A percentile compares a stretch with the other conserved stretches of the same genome.
These are phyloP conservation scores for Neomicropteryx cornuta DNA, from an alignment of 1,140 invertebrate species.

Conservation along the genomic window DNA sequence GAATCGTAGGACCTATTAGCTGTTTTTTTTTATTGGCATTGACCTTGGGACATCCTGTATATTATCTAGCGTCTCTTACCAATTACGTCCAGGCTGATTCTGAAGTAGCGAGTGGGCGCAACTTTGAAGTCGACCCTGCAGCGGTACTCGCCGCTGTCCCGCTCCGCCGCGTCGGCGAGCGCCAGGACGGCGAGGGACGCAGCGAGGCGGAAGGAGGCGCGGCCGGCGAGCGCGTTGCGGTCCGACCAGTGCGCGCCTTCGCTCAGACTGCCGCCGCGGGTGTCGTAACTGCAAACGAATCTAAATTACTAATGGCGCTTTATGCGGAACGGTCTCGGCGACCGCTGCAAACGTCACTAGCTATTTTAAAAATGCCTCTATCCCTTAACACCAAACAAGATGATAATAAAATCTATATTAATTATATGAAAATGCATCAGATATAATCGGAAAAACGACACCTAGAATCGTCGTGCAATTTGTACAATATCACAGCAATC, in stretches of 20 bases:
- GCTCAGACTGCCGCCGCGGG: slow-evolving; percentile 40
- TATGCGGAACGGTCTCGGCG: no score
- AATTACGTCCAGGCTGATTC: slow-evolving; percentile 67
- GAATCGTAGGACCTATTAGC: no score
- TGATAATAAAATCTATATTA: no score
- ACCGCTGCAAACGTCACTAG: no score
- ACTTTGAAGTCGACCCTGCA: slow-evolving; percentile 72
- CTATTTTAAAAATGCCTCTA: no score
- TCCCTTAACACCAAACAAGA: no score
- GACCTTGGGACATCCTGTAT: no score
- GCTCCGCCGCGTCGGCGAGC: slow-evolving; percentile 49
- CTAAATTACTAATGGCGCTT: not conserved
- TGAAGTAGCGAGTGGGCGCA: slow-evolving; percentile 69
- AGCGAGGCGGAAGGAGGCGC: slow-evolving; percentile 42
- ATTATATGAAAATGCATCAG: no score
- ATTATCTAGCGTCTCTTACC: slow-evolving; percentile 55
- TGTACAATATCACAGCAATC: no score
- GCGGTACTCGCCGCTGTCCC: slow-evolving; percentile 62
- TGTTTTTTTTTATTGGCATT: no score
- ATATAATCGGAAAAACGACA: no score
- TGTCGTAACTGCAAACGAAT: slow-evolving; percentile 46
- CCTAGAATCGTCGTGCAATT: no score
- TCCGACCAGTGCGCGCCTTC: slow-evolving; percentile 47
- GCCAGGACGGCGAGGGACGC: slow-evolving; percentile 47
- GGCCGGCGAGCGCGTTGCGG: slow-evolving; percentile 40